Conservation (phyloP, 2,797 vertebrate genomes). For the Micropoecilia bifurca region DNA sequence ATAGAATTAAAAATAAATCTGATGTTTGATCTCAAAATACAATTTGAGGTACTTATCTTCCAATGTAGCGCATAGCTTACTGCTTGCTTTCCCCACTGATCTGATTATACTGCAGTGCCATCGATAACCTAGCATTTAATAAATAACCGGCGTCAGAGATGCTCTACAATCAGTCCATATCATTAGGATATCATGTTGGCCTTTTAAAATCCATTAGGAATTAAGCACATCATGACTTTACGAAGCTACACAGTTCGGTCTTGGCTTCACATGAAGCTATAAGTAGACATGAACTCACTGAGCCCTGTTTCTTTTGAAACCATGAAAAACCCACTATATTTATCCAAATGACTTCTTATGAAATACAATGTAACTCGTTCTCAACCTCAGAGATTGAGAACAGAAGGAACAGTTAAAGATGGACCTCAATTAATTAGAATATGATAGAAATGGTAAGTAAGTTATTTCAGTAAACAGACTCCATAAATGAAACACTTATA, state of each 20-base stretch:
- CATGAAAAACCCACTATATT: background rate
- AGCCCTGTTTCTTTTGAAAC: background rate
- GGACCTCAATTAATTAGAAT: background rate
- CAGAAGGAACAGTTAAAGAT: background rate
- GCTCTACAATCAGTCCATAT: background rate
- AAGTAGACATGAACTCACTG: background rate
- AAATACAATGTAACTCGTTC: background rate
- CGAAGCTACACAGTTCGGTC: background rate
- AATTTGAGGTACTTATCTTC: constrained; percentile 1
- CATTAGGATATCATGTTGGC: background rate
- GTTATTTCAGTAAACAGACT: background rate
- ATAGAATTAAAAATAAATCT: constrained; percentile 1
- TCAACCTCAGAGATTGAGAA: background rate
- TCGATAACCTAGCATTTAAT: background rate
- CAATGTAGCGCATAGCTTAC: constrained; percentile 28
- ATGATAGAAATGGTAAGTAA: background rate
- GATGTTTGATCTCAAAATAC: constrained; percentile 13
- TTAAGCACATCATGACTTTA: background rate
- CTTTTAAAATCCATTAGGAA: background rate
- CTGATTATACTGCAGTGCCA: background rate
- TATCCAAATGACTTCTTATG: background rate
- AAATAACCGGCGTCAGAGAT: background rate
- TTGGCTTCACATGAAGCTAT: background rate
- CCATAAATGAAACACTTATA: background rate
- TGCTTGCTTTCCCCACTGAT: background rate